These are phyloP conservation scores for Drosophila takahashii DNA, from an alignment of 1,140 invertebrate genomes.

Conservation along the genomic window DNA sequence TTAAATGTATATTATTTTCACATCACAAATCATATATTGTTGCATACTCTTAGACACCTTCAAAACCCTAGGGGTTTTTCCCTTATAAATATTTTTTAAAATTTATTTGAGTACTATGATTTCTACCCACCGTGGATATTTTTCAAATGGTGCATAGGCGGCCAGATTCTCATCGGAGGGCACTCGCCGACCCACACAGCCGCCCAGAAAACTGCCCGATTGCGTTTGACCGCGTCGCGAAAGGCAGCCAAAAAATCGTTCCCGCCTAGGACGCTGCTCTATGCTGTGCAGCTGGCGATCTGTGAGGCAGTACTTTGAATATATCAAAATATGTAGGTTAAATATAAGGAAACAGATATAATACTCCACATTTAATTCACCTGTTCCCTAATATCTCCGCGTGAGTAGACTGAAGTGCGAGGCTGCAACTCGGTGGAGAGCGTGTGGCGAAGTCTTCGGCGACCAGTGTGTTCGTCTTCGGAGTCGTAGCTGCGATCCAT, in stretches of 20 bases:
- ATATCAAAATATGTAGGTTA: neutral
- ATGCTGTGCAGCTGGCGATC: constrained; percentile 94
- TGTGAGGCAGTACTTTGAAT: constrained; percentile 95
- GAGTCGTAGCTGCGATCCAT: constrained; percentile 89
- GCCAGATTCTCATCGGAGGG: constrained; percentile 94
- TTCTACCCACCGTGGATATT: constrained; percentile 87
- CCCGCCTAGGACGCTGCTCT: constrained; percentile 90
- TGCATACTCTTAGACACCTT: no score
- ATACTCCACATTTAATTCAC: constrained; percentile 19
- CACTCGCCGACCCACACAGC: constrained; percentile 92
- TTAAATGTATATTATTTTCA: no score
- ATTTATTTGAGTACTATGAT: neutral
- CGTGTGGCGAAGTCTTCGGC: constrained; percentile 86
- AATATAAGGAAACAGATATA: neutral
- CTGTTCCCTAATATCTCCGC: constrained; percentile 92
- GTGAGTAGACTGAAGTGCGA: constrained; percentile 91
- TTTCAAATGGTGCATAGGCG: constrained; percentile 90
- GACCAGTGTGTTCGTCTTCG: constrained; percentile 89
- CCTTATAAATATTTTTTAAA: no score
- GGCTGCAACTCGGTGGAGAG: constrained; percentile 85
- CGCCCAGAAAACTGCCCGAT: constrained; percentile 88
- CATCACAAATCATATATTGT: no score
- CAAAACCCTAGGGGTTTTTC: no score
- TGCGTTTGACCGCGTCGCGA: constrained; percentile 85
- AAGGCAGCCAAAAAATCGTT: constrained; percentile 93